These are phyloP conservation scores for Eupithecia insigniata DNA, from an alignment of 2,888 invertebrate species.

Conservation along the genomic window DNA sequence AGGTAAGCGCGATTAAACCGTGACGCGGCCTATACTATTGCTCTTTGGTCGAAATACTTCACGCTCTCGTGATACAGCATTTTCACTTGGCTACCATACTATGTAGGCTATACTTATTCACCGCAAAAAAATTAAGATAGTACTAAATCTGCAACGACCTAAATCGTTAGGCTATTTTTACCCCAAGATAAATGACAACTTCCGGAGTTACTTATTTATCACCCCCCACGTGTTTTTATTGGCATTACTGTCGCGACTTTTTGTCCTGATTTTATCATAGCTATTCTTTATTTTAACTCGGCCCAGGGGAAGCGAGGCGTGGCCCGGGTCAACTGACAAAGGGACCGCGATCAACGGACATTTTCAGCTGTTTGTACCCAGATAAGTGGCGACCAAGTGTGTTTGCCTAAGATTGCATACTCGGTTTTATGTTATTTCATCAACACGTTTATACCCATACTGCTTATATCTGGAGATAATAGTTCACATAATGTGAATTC, in stretches of 20 bases:
- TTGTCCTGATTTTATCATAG: constrained; percentile 40
- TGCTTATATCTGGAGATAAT: background rate
- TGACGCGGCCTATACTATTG: too few species aligned
- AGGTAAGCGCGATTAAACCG: too few species aligned
- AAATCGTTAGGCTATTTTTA: constrained; percentile 13
- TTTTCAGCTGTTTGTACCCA: constrained; percentile 36
- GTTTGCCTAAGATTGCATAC: constrained; percentile 27
- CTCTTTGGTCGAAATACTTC: background rate
- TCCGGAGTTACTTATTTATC: constrained; percentile 24
- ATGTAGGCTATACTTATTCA: constrained; percentile 7
- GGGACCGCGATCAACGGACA: constrained; percentile 41
- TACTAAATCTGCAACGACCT: constrained; percentile 8
- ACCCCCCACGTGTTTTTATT: constrained; percentile 33
- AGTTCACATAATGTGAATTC: too few species aligned
- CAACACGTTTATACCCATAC: constrained; percentile 18
- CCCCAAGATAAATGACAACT: constrained; percentile 25
- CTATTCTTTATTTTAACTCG: constrained; percentile 42
- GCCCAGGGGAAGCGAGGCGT: constrained; percentile 30
- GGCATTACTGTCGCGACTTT: constrained; percentile 34
- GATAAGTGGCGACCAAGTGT: constrained; percentile 31
- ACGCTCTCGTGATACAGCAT: background rate
- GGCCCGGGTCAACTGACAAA: constrained; percentile 42
- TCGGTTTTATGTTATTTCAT: constrained; percentile 24
- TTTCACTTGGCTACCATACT: constrained; percentile 18
- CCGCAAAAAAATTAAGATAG: constrained; percentile 13